phyloP scores from a whole-genome alignment of 2,797 vertebrate species.

The Artibeus lituratus region DNA sequence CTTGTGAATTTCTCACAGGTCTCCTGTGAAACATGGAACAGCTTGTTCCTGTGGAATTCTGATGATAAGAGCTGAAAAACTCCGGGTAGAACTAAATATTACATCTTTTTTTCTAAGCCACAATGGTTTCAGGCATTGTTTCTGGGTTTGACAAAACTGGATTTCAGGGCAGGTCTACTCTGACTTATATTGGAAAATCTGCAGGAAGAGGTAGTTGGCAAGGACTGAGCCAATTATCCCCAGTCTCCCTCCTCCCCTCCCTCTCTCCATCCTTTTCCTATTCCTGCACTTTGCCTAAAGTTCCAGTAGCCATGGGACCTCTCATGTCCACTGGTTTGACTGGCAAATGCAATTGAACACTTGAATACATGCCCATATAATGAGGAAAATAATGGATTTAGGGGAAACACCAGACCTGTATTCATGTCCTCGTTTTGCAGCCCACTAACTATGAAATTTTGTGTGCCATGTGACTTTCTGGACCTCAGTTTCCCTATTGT shows the following conservation, averaged over 20 bases:
- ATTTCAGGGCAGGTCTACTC: background rate
- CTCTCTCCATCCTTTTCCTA: background rate
- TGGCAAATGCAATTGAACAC: background rate
- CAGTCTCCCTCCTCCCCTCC: background rate
- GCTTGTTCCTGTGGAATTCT: background rate
- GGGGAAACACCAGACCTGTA: background rate
- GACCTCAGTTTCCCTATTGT: background rate
- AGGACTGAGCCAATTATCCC: background rate
- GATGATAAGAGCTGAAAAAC: background rate
- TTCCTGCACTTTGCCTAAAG: background rate
- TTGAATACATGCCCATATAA: background rate
- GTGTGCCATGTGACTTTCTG: background rate
- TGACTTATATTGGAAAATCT: slow-evolving; percentile 8
- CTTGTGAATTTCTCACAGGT: background rate
- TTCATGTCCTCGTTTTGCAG: background rate
- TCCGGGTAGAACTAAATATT: background rate
- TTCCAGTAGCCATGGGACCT: background rate
- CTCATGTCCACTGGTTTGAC: background rate
- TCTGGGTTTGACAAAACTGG: background rate
- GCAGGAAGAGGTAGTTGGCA: background rate
- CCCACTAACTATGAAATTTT: background rate
- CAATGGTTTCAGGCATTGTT: background rate
- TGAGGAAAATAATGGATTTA: background rate
- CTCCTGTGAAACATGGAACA: background rate
- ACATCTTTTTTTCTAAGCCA: background rate